Percentiles rank a stretch among this genome's conserved stretches.
phyloP scores from a whole-genome alignment of 2,888 invertebrate species.

The Xestia ashworthii region DNA sequence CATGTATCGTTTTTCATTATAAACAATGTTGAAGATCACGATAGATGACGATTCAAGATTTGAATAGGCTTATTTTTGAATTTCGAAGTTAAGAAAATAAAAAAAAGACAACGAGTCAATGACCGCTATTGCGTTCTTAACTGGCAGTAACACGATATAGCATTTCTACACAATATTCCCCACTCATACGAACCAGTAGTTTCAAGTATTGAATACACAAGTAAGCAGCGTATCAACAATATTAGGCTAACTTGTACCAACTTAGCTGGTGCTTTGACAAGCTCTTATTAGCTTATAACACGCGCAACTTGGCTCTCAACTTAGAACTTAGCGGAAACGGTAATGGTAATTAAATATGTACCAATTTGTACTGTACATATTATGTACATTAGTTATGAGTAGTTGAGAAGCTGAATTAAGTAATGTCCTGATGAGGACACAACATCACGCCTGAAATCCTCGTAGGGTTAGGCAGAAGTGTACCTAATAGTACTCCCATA shows the following conservation, averaged over 20 bases:
- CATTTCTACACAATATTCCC: background rate
- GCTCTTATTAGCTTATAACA: constrained; percentile 48
- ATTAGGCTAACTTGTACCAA: constrained; percentile 16
- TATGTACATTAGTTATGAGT: background rate
- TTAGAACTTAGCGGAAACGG: constrained; percentile 36
- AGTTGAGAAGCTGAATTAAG: background rate
- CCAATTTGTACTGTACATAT: constrained; percentile 8
- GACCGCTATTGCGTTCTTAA: too few species aligned
- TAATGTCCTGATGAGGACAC: background rate
- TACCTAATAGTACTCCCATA: background rate
- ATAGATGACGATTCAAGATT: too few species aligned
- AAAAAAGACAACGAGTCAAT: too few species aligned
- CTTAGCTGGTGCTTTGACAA: constrained; percentile 39
- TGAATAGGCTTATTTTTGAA: too few species aligned
- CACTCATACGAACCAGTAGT: background rate
- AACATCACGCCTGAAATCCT: background rate
- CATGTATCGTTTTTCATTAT: too few species aligned
- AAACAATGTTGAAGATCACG: too few species aligned
- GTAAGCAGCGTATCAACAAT: constrained; percentile 29
- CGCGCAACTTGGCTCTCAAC: constrained; percentile 33
- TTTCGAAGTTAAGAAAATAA: too few species aligned
- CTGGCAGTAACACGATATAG: background rate
- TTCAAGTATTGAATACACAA: constrained; percentile 14
- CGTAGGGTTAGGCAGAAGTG: background rate
- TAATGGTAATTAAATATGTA: constrained; percentile 46